Evolutionary conservation across 2,113 vertebrate species (phyloP).

Genomic region (Marcusenius ussheri): DNA sequence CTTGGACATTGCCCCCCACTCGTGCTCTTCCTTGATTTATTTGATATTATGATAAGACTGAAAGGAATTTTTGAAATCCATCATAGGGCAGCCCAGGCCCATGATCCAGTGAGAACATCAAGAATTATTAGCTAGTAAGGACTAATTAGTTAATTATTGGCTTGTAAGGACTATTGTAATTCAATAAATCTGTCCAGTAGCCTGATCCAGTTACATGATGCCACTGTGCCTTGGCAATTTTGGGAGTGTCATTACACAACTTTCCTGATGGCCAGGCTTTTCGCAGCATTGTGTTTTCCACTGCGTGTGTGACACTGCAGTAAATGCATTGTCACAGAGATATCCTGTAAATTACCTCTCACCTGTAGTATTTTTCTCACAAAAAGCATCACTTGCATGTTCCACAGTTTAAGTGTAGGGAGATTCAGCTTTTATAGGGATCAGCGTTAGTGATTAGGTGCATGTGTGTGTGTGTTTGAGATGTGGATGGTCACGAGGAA

Average conservation of each 20-base stretch:
- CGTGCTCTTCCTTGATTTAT: not conserved
- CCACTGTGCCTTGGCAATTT: constrained; percentile 7
- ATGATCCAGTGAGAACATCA: not conserved
- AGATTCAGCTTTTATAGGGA: not conserved
- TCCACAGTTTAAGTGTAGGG: not conserved
- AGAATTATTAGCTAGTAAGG: not conserved
- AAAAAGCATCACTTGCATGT: not conserved
- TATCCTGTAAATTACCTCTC: not conserved
- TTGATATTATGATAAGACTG: not conserved
- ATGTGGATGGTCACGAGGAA: not conserved
- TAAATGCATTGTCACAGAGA: not conserved
- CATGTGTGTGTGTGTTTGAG: not conserved
- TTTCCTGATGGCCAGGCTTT: not conserved
- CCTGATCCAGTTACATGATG: not conserved
- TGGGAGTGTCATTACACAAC: not conserved
- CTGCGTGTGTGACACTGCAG: not conserved
- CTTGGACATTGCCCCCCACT: not conserved
- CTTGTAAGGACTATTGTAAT: not conserved
- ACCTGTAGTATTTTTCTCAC: not conserved
- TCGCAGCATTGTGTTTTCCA: not conserved
- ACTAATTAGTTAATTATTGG: not conserved
- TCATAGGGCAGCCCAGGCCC: not conserved
- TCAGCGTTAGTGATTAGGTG: not conserved
- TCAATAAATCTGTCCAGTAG: not conserved
- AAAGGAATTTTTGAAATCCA: not conserved